These are phyloP conservation scores for Lepetodrilus schrolli DNA, from an alignment of 2,888 invertebrate genomes.

Conservation along the genomic window DNA sequence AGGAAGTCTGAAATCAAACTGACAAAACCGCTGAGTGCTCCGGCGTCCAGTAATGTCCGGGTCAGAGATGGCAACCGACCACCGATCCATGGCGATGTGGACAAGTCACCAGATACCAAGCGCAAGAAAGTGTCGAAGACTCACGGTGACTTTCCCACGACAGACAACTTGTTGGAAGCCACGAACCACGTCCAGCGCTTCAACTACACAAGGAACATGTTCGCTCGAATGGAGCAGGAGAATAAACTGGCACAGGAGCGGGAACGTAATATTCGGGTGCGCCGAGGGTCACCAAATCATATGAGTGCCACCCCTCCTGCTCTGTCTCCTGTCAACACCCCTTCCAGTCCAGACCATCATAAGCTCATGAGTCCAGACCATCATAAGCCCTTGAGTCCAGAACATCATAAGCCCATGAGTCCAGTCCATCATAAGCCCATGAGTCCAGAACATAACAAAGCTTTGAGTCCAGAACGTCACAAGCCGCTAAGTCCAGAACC, in stretches of 20 bases:
- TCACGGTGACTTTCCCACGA: not conserved
- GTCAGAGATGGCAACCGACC: not conserved
- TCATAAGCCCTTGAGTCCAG: not conserved
- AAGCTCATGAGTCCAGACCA: not conserved
- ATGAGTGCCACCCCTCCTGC: conserved; percentile 42
- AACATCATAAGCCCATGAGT: no score
- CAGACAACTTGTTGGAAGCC: conserved; percentile 44
- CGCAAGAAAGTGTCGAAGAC: conserved; percentile 46
- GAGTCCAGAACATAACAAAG: conserved; percentile 24
- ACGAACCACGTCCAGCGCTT: conserved; percentile 72
- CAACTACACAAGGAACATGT: conserved; percentile 71
- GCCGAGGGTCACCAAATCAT: conserved; percentile 49
- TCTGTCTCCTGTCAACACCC: conserved; percentile 55
- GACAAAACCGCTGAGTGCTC: not conserved
- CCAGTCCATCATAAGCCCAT: not conserved
- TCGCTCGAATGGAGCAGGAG: conserved; percentile 73
- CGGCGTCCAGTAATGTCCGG: not conserved
- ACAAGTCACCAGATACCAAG: conserved; percentile 53
- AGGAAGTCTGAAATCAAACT: conserved; percentile 19
- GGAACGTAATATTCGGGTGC: conserved; percentile 36
- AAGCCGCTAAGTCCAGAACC: conserved; percentile 17
- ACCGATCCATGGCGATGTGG: conserved; percentile 2
- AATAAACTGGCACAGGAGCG: conserved; percentile 47
- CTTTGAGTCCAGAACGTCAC: not conserved
- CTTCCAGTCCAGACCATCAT: conserved; percentile 34